Conservation (phyloP, 1,140 invertebrate species). For the Protaetia brevitarsis region DNA sequence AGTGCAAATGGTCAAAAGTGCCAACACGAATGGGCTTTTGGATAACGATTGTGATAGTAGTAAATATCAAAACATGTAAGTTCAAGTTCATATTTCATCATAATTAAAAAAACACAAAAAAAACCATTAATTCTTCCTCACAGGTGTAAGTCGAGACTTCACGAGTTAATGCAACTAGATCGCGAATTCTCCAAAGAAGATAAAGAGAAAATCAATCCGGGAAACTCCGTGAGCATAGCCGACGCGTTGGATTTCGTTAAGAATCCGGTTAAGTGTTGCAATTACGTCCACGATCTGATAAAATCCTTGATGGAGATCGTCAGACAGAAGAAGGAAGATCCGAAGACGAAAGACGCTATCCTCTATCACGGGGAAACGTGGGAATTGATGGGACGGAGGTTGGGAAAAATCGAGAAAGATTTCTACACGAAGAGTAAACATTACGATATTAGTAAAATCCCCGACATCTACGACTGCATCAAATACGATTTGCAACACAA, state of each 20-base stretch:
- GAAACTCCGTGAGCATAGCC: slow-evolving; percentile 79
- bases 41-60: slow-evolving; percentile 97
- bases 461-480: slow-evolving; percentile 99
- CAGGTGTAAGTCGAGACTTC: slow-evolving; percentile 92
- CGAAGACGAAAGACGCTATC: slow-evolving; percentile 85
- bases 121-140: slow-evolving; percentile 19
- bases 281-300: slow-evolving; percentile 83
- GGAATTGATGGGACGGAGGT: slow-evolving; percentile 96
- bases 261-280: slow-evolving; percentile 93
- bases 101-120: slow-evolving; percentile 5
- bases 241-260: slow-evolving; percentile 93
- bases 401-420: slow-evolving; percentile 99
- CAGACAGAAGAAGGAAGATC: slow-evolving; percentile 79
- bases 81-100: slow-evolving; percentile 30
- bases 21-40: slow-evolving; percentile 96
- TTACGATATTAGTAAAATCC: slow-evolving; percentile 99
- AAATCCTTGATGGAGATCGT: slow-evolving; percentile 83
- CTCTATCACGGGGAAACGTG: slow-evolving; percentile 98
- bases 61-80: slow-evolving; percentile 93
- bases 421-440: slow-evolving; percentile 89
- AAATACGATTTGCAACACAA: slow-evolving; percentile 99
- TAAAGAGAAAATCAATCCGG: slow-evolving; percentile 83
- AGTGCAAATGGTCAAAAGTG: slow-evolving; percentile 99
- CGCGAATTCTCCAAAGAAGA: slow-evolving; percentile 86
- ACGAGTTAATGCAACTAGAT: slow-evolving; percentile 90